phyloP scores from a whole-genome alignment of 2,797 vertebrate genomes.

The Novumbra hubbsi region DNA sequence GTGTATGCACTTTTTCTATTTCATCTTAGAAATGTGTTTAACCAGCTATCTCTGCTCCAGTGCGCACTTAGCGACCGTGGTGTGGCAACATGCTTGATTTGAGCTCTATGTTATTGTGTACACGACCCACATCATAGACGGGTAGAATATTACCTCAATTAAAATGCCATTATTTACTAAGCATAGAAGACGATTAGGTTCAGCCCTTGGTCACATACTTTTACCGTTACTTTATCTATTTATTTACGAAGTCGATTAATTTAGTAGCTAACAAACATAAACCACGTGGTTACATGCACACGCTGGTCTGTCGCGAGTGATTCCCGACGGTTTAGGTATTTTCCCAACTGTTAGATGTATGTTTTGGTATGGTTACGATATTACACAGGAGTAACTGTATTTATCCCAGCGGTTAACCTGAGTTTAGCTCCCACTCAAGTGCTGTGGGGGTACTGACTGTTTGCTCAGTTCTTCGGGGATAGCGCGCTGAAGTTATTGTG shows the following conservation, averaged over 20 bases:
- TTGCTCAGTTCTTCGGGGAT: conserved; percentile 37
- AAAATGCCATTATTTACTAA: conserved; percentile 13
- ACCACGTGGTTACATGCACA: conserved; percentile 89
- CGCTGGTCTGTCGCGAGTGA: conserved; percentile 66
- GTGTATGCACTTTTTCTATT: conserved; percentile 63
- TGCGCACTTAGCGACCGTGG: conserved; percentile 52
- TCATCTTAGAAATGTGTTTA: neutral
- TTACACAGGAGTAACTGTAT: conserved; percentile 6
- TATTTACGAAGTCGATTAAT: conserved; percentile 59
- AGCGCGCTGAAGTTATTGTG: conserved; percentile 71
- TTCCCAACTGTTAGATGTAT: conserved; percentile 29
- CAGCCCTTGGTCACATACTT: neutral
- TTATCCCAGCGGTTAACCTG: neutral
- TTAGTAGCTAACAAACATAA: conserved; percentile 85
- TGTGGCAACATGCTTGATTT: conserved; percentile 66
- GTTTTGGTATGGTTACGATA: conserved; percentile 5
- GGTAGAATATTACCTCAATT: conserved; percentile 23
- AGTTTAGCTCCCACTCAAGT: conserved; percentile 15
- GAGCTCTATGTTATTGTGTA: conserved; percentile 74
- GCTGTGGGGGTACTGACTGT: conserved; percentile 3
- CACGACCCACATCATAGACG: conserved; percentile 49
- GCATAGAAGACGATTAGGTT: conserved; percentile 30
- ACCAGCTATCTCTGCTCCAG: conserved; percentile 34
- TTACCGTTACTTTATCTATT: conserved; percentile 47
- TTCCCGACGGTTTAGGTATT: conserved; percentile 48